Evolutionary conservation across 2,888 invertebrate genomes (phyloP).

Genomic region (Eubasilissa splendida): DNA sequence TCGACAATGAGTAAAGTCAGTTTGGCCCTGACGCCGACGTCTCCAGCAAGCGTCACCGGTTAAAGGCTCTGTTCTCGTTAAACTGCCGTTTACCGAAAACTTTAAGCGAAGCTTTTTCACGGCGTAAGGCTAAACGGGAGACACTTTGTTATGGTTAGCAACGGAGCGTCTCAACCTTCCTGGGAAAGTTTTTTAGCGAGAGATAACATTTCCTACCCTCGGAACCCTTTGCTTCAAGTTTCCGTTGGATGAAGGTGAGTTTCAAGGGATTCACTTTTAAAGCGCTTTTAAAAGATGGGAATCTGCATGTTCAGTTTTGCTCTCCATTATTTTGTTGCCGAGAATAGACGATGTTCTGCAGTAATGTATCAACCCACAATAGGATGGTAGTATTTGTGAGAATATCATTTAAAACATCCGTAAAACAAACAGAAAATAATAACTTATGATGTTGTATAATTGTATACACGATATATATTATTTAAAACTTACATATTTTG

Average conservation of each 20-base stretch:
- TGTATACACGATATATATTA: too few relatives aligned
- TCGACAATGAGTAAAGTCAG: too few relatives aligned
- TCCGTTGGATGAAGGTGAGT: background rate
- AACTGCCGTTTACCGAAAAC: slow-evolving; percentile 22
- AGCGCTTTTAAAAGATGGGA: background rate
- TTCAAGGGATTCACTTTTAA: background rate
- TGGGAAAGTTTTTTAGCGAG: slow-evolving; percentile 8
- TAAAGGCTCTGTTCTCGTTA: slow-evolving; percentile 28
- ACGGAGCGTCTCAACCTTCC: slow-evolving; percentile 6
- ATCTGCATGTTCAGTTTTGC: too few relatives aligned
- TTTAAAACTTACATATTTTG: too few relatives aligned
- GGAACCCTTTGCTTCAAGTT: background rate
- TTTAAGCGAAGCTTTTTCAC: slow-evolving; percentile 18
- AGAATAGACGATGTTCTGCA: too few relatives aligned
- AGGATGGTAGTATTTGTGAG: too few relatives aligned
- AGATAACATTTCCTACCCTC: background rate
- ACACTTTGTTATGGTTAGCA: slow-evolving; percentile 24
- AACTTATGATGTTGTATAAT: too few relatives aligned
- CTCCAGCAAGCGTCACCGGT: slow-evolving; percentile 16
- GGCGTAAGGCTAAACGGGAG: slow-evolving; percentile 16
- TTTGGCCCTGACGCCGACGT: background rate
- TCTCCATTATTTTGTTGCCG: too few relatives aligned
- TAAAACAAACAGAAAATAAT: too few relatives aligned
- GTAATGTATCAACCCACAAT: too few relatives aligned
- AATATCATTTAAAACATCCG: too few relatives aligned